phyloP scores from a whole-genome alignment of 2,888 invertebrate genomes.

The Kryphioiulus occultus region DNA sequence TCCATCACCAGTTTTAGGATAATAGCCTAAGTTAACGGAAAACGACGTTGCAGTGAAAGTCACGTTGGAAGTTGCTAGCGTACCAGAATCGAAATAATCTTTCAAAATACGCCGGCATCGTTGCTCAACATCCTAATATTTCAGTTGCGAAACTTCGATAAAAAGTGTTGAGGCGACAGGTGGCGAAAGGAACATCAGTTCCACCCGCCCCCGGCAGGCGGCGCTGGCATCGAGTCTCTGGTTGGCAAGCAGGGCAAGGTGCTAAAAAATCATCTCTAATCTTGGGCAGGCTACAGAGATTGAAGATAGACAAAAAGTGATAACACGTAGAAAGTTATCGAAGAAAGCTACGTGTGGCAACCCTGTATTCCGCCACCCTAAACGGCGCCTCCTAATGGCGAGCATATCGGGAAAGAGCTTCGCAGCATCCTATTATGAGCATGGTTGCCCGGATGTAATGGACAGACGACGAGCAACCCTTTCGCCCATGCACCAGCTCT shows the following conservation, averaged over 20 bases:
- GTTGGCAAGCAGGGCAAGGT: not conserved
- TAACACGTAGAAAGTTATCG: too few species aligned
- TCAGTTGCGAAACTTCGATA: too few species aligned
- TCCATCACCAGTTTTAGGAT: not conserved
- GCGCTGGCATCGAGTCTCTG: not conserved
- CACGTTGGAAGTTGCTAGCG: not conserved
- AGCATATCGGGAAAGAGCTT: not conserved
- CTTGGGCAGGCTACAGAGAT: too few species aligned
- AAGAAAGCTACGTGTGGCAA: too few species aligned
- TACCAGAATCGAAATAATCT: not conserved
- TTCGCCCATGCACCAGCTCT: constrained; percentile 25
- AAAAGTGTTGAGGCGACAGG: not conserved
- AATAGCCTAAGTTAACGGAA: too few species aligned
- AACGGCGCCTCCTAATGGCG: not conserved
- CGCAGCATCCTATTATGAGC: constrained; percentile 26
- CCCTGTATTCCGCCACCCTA: not conserved
- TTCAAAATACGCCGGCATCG: too few species aligned
- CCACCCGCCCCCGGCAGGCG: not conserved
- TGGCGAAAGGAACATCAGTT: not conserved
- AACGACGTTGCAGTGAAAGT: not conserved
- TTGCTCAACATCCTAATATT: too few species aligned
- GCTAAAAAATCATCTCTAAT: not conserved
- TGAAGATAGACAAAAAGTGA: not conserved
- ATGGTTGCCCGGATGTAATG: constrained; percentile 7
- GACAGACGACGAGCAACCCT: constrained; percentile 35